Evolutionary conservation across 1,140 invertebrate genomes (phyloP).

Genomic region (Solen grandis): DNA sequence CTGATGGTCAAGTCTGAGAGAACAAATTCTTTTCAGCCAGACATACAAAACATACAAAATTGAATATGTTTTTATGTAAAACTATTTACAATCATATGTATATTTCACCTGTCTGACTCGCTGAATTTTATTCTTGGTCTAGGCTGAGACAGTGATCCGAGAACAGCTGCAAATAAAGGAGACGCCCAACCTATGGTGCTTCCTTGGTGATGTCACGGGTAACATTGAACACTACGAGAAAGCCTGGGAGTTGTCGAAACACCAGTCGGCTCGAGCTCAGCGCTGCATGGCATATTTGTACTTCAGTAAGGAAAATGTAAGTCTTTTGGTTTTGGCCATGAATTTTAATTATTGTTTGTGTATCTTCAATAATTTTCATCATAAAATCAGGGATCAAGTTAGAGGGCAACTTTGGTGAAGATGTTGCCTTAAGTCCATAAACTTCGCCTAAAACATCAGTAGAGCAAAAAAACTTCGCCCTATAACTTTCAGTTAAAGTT

Average conservation of each 20-base stretch:
- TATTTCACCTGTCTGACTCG: no score
- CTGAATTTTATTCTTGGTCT: conserved; percentile 39
- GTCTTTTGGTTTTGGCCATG: neutral
- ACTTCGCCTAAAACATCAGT: no score
- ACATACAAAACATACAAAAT: no score
- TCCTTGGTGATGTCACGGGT: conserved; percentile 91
- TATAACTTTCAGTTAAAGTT: no score
- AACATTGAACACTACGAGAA: conserved; percentile 89
- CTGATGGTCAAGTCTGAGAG: no score
- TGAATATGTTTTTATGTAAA: no score
- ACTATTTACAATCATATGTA: no score
- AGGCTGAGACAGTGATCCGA: conserved; percentile 93
- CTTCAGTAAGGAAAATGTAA: conserved; percentile 73
- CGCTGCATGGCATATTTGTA: conserved; percentile 74
- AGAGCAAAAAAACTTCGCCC: no score
- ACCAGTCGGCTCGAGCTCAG: conserved; percentile 73
- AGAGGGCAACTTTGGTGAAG: no score
- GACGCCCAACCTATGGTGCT: conserved; percentile 93
- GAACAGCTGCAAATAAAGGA: conserved; percentile 90
- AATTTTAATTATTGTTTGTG: no score
- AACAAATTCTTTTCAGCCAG: no score
- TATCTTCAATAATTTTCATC: neutral
- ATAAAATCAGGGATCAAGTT: neutral
- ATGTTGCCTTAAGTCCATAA: no score
- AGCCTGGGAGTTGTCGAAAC: conserved; percentile 94